These are phyloP conservation scores for Eutolmus rufibarbis DNA, from an alignment of 2,888 invertebrate species.

Conservation along the genomic window DNA sequence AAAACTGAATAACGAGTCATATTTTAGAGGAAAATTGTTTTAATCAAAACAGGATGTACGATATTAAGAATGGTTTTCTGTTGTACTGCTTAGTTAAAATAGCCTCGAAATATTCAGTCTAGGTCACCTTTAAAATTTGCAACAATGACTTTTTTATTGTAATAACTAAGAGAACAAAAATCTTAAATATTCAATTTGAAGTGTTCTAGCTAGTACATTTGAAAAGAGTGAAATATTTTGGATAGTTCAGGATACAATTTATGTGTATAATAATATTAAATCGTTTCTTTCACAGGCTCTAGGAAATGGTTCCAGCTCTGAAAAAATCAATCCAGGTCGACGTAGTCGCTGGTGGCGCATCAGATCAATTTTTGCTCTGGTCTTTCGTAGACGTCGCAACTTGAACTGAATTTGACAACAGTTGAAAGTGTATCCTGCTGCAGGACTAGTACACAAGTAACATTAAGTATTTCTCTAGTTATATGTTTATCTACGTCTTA, in stretches of 20 bases:
- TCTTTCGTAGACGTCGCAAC: conserved; percentile 67
- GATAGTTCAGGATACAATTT: neutral
- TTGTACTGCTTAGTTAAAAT: no score
- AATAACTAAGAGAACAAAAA: no score
- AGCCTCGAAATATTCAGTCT: no score
- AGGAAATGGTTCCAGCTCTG: conserved; percentile 64
- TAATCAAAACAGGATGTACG: no score
- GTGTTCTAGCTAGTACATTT: no score
- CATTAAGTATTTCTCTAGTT: conserved; percentile 35
- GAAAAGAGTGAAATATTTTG: no score
- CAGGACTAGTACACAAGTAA: neutral
- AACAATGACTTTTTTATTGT: no score
- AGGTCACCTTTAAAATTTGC: no score
- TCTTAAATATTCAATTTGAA: no score
- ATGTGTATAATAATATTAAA: neutral
- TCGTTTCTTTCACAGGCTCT: conserved; percentile 60
- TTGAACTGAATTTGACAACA: conserved; percentile 53
- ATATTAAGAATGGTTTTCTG: no score
- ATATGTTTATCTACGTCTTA: conserved; percentile 35
- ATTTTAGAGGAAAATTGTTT: no score
- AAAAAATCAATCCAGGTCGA: conserved; percentile 66
- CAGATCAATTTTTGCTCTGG: conserved; percentile 82
- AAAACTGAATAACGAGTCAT: no score
- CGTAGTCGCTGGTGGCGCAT: conserved; percentile 84
- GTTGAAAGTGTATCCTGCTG: neutral